A percentile compares a stretch with the other conserved stretches of the same genome.
Conservation (phyloP, 2,888 invertebrate species). For the Sisyra nigra region DNA sequence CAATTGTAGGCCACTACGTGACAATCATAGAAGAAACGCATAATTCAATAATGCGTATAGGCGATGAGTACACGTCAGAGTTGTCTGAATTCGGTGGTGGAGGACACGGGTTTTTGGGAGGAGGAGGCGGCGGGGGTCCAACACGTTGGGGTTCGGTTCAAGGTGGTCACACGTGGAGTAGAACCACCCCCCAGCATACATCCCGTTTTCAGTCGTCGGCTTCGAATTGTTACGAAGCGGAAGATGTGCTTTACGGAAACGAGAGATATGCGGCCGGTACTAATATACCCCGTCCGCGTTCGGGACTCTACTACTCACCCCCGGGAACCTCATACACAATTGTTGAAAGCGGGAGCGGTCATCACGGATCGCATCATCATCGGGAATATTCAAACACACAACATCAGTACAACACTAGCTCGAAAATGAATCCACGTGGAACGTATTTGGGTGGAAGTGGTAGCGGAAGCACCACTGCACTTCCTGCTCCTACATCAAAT, state of each 20-base stretch:
- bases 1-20: not conserved
- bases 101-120: slow-evolving; percentile 21
- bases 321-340: slow-evolving; percentile 82
- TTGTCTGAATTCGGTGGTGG: slow-evolving; percentile 27
- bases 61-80: slow-evolving; percentile 23
- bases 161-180: slow-evolving; percentile 10
- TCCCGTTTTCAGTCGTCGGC: slow-evolving; percentile 5
- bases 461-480: slow-evolving; percentile 1
- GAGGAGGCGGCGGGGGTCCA: slow-evolving; percentile 16
- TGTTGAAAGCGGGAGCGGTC: slow-evolving; percentile 52
- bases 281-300: slow-evolving; percentile 40
- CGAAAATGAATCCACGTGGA: slow-evolving; percentile 26
- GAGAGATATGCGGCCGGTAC: slow-evolving; percentile 39
- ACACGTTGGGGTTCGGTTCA: slow-evolving; percentile 11
- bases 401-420: slow-evolving; percentile 5
- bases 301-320: slow-evolving; percentile 70
- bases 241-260: slow-evolving; percentile 28
- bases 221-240: slow-evolving; percentile 7
- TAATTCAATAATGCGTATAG: slow-evolving; percentile 4
- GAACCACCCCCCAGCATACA: slow-evolving; percentile 18
- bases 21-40: slow-evolving; percentile 1
- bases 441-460: slow-evolving; percentile 41
- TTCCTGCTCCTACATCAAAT: slow-evolving; percentile 10
- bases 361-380: slow-evolving; percentile 30
- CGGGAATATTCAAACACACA: slow-evolving; percentile 3